phyloP scores from a whole-genome alignment of 2,888 invertebrate genomes.

The Lomographa bimaculata region DNA sequence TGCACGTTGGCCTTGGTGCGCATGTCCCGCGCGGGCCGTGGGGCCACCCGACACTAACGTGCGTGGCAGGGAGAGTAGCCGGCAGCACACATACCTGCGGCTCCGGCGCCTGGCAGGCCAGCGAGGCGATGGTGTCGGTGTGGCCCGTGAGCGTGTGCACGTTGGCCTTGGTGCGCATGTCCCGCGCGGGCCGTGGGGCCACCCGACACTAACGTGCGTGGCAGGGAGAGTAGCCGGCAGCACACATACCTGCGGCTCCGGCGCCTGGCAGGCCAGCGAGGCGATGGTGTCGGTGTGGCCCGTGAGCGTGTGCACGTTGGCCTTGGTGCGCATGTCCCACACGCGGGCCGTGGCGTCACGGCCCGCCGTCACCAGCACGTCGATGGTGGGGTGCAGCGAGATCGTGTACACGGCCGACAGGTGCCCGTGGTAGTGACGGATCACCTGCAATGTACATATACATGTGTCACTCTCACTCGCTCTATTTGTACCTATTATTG shows the following conservation, averaged over 20 bases:
- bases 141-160: too few species aligned
- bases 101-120: constrained; percentile 95
- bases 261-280: constrained; percentile 95
- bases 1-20: too few species aligned
- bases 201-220: too few species aligned
- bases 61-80: too few species aligned
- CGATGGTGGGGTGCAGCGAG: constrained; percentile 96
- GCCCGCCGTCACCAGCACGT: constrained; percentile 96
- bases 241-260: constrained; percentile 94
- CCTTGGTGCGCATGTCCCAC: constrained; percentile 99
- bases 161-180: too few species aligned
- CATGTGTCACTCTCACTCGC: too few species aligned
- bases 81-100: constrained; percentile 93
- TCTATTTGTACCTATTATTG: too few species aligned
- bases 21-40: too few species aligned
- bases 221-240: too few species aligned
- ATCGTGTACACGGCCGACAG: constrained; percentile 97
- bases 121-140: too few species aligned
- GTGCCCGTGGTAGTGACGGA: constrained; percentile 99
- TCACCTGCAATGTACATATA: constrained; percentile 83
- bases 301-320: constrained; percentile 97
- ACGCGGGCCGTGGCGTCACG: constrained; percentile 98
- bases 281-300: constrained; percentile 99
- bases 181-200: too few species aligned
- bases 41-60: too few species aligned